Conservation (phyloP, 53 echinoderm and acorn worm genomes). For the Patiria pectinifera region DNA sequence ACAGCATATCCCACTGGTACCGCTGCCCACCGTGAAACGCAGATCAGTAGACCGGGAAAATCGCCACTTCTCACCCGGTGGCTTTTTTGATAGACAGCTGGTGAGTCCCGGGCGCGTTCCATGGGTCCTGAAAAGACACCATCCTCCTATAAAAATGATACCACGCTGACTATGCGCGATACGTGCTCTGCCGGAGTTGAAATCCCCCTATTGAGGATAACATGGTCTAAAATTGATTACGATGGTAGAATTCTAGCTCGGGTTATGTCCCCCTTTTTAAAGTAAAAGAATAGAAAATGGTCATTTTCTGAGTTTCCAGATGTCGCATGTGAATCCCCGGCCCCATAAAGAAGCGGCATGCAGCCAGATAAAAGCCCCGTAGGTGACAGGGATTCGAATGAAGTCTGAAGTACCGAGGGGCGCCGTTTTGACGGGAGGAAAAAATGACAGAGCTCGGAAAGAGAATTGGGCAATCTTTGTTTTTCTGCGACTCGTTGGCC, state of each 20-base stretch:
- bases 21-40: constrained; percentile 48
- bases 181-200: not conserved
- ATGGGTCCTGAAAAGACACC: not conserved
- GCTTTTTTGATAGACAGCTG: constrained; percentile 60
- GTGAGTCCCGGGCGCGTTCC: not conserved
- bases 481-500: not conserved
- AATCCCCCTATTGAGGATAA: not conserved
- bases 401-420: constrained; percentile 45
- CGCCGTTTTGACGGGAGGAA: constrained; percentile 50
- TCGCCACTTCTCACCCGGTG: constrained; percentile 34
- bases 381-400: constrained; percentile 27
- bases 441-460: not conserved
- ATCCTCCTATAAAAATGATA: not conserved
- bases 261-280: not conserved
- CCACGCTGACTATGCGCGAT: not conserved
- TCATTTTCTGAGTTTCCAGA: constrained; percentile 25
- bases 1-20: constrained; percentile 43
- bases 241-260: not conserved
- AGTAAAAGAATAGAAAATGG: not conserved
- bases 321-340: not conserved
- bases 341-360: constrained; percentile 21
- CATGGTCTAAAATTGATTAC: constrained; percentile 21
- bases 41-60: constrained; percentile 46
- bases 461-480: constrained; percentile 30
- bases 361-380: constrained; percentile 16